These are phyloP conservation scores for Cenopis cana DNA, from an alignment of 2,888 invertebrate genomes.

Conservation along the genomic window DNA sequence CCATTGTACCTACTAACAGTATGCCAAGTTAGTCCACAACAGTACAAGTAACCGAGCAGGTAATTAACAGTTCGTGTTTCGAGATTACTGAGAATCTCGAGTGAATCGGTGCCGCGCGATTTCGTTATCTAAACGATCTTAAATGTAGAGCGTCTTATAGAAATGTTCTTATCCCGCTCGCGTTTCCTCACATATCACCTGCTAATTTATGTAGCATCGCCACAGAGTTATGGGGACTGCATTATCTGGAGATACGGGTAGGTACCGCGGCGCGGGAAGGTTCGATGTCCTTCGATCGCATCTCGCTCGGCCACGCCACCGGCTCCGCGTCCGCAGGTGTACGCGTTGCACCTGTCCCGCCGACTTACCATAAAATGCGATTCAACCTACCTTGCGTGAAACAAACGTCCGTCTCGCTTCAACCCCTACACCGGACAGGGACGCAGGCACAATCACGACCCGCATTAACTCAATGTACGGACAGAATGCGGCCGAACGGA, in stretches of 20 bases:
- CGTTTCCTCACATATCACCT: constrained; percentile 70
- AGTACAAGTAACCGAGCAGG: constrained; percentile 32
- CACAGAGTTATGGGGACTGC: constrained; percentile 71
- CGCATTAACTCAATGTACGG: constrained; percentile 82
- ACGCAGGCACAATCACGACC: constrained; percentile 77
- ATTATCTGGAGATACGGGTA: constrained; percentile 59
- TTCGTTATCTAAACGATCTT: constrained; percentile 64
- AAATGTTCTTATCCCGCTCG: constrained; percentile 56
- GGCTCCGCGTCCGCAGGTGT: constrained; percentile 72
- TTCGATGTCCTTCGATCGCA: constrained; percentile 80
- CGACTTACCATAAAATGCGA: constrained; percentile 84
- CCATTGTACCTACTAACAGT: constrained; percentile 29
- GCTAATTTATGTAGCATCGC: constrained; percentile 76
- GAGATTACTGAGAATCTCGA: constrained; percentile 50
- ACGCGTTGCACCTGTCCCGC: constrained; percentile 80
- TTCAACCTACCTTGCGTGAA: constrained; percentile 77
- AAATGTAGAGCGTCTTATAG: constrained; percentile 56
- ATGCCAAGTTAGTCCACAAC: constrained; percentile 28
- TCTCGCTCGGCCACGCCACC: constrained; percentile 73
- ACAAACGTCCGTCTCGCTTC: constrained; percentile 71
- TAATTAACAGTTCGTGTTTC: constrained; percentile 45
- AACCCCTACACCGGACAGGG: constrained; percentile 60
- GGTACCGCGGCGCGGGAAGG: constrained; percentile 55
- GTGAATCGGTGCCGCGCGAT: constrained; percentile 49
- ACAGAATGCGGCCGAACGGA: constrained; percentile 78